These are phyloP conservation scores for Yponomeuta malinellus DNA, from an alignment of 2,888 invertebrate species.

Conservation along the genomic window DNA sequence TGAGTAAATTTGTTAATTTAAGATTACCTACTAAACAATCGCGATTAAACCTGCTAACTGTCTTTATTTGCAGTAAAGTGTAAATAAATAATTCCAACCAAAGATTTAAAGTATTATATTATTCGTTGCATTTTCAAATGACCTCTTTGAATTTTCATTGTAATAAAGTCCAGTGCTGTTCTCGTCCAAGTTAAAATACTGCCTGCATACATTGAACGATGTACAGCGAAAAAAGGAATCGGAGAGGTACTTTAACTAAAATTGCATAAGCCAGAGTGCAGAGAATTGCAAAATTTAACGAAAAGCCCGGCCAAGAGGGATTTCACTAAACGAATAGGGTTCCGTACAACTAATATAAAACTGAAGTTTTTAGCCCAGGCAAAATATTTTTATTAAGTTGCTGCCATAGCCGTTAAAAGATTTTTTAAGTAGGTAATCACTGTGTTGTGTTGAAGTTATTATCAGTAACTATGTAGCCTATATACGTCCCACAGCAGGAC, in stretches of 20 bases:
- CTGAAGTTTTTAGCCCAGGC: no score
- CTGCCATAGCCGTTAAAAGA: no score
- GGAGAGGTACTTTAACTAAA: neutral
- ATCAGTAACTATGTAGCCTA: no score
- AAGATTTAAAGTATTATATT: neutral
- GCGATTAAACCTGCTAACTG: no score
- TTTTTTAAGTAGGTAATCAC: no score
- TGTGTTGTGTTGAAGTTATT: no score
- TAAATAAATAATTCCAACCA: no score
- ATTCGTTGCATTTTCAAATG: neutral
- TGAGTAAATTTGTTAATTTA: no score
- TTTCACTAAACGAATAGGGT: neutral
- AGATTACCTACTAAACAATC: no score
- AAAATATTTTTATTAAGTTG: no score
- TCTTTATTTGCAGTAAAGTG: no score
- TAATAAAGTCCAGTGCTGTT: neutral
- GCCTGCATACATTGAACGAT: neutral
- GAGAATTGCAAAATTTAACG: neutral
- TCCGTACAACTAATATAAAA: neutral
- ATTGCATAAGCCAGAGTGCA: neutral
- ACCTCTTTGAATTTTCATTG: neutral
- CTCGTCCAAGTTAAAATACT: neutral
- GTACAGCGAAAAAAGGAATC: neutral
- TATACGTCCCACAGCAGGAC: no score
- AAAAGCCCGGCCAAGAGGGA: neutral